Percentiles rank a stretch among this genome's conserved stretches.
phyloP scores from a whole-genome alignment of 2,888 invertebrate species.

The Ariolimax columbianus region DNA sequence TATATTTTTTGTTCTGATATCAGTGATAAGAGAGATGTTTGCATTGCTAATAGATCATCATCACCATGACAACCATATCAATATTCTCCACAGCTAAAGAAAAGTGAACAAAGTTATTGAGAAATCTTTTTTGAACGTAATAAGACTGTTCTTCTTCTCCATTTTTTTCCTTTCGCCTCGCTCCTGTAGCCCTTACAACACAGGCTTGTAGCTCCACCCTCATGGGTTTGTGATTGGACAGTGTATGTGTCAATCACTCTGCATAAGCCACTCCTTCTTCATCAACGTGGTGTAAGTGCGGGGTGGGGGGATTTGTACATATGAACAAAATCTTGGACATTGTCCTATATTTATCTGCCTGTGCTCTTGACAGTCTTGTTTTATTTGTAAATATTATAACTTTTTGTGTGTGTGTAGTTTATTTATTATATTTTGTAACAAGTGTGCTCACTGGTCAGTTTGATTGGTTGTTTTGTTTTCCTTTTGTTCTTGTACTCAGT shows the following conservation, averaged over 20 bases:
- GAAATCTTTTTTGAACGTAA: conserved; percentile 18
- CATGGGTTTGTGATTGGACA: conserved; percentile 42
- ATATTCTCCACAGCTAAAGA: background rate
- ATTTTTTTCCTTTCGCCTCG: conserved; percentile 30
- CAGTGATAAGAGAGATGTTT: background rate
- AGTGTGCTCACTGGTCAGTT: conserved; percentile 41
- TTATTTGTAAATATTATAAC: conserved; percentile 32
- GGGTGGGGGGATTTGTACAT: conserved; percentile 50
- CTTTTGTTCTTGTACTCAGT: conserved; percentile 37
- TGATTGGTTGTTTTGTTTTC: conserved; percentile 46
- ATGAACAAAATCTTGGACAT: conserved; percentile 47
- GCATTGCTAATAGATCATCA: background rate
- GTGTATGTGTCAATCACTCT: conserved; percentile 43
- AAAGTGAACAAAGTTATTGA: background rate
- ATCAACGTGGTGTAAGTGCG: conserved; percentile 49
- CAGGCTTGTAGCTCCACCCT: conserved; percentile 43
- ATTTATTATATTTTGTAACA: conserved; percentile 45
- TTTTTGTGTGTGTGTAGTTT: conserved; percentile 19
- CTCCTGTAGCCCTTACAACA: conserved; percentile 27
- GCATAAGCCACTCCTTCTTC: conserved; percentile 39
- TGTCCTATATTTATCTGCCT: conserved; percentile 51
- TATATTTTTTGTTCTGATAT: background rate
- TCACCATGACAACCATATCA: background rate
- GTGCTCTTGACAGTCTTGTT: conserved; percentile 47
- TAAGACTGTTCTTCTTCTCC: conserved; percentile 34